These are phyloP conservation scores for Lymantria monacha DNA, from an alignment of 2,888 invertebrate species.

Conservation along the genomic window DNA sequence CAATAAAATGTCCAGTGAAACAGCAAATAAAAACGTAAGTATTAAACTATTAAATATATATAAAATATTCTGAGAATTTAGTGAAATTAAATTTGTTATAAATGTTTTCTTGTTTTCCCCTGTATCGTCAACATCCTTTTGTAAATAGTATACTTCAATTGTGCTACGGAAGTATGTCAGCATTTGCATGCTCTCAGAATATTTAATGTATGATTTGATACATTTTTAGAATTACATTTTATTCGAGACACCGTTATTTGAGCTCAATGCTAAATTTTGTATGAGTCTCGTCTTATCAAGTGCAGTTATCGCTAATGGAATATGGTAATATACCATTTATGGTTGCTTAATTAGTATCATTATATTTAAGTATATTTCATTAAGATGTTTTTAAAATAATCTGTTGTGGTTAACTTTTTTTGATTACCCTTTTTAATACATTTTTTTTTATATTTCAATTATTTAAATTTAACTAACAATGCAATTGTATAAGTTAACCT, in stretches of 20 bases:
- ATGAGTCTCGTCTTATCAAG: slow-evolving; percentile 7
- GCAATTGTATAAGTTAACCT: too few species aligned
- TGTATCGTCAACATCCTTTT: neutral
- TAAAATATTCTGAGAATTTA: neutral
- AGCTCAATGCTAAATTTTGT: slow-evolving; percentile 16
- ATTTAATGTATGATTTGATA: slow-evolving; percentile 34
- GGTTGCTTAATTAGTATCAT: neutral
- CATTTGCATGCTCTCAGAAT: slow-evolving; percentile 51
- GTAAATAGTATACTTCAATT: slow-evolving; percentile 10
- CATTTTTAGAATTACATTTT: slow-evolving; percentile 12
- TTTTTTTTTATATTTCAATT: too few species aligned
- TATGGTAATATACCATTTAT: slow-evolving; percentile 28
- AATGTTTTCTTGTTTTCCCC: neutral
- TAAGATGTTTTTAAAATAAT: too few species aligned
- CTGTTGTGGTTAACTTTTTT: too few species aligned
- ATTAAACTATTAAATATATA: slow-evolving; percentile 1
- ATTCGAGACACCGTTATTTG: slow-evolving; percentile 15
- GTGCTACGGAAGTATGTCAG: slow-evolving; percentile 52
- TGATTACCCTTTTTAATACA: too few species aligned
- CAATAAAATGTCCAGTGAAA: slow-evolving; percentile 81
- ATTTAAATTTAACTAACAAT: too few species aligned
- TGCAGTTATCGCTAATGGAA: slow-evolving; percentile 14
- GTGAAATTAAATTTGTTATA: neutral
- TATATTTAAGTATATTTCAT: too few species aligned
- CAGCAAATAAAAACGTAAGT: slow-evolving; percentile 82